Conservation (phyloP, 2,888 invertebrate species). For the Sarcophaga variegata region DNA sequence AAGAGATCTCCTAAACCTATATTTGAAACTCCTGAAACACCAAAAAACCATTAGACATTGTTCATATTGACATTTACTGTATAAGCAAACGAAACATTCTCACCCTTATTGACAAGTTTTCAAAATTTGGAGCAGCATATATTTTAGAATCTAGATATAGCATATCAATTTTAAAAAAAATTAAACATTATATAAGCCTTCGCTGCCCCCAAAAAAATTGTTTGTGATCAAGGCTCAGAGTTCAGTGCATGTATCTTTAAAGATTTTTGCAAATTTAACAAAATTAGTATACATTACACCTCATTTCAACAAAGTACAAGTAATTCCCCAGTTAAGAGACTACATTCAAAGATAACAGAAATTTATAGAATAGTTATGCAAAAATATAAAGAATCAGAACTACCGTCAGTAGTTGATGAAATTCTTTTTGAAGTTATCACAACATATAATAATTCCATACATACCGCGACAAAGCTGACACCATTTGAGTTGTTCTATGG, state of each 20-base stretch:
- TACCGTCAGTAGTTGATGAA: conserved; percentile 38
- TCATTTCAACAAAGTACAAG: conserved; percentile 65
- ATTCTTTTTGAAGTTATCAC: conserved; percentile 41
- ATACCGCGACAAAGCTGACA: too few relatives aligned
- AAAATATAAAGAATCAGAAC: conserved; percentile 35
- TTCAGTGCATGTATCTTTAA: conserved; percentile 45
- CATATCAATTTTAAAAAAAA: too few relatives aligned
- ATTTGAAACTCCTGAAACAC: conserved; percentile 62
- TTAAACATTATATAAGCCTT: too few relatives aligned
- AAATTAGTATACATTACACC: conserved; percentile 58
- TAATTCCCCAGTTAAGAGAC: conserved; percentile 53
- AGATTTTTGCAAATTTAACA: conserved; percentile 58
- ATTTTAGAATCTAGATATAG: too few relatives aligned
- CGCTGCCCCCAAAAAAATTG: conserved; percentile 40
- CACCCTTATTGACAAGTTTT: too few relatives aligned
- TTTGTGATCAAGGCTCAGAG: conserved; percentile 14
- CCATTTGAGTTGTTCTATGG: not conserved
- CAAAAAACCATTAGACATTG: not conserved
- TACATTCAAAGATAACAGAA: conserved; percentile 32
- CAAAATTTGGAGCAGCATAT: too few relatives aligned
- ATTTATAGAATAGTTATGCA: conserved; percentile 54
- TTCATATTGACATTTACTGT: too few relatives aligned
- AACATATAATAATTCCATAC: too few relatives aligned
- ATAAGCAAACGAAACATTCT: too few relatives aligned
- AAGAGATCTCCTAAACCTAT: conserved; percentile 66